Evolutionary conservation across 2,797 vertebrate species (phyloP), one percentile per base, ranked within the genome.

Genomic region (Microhierax caerulescens): DNA sequence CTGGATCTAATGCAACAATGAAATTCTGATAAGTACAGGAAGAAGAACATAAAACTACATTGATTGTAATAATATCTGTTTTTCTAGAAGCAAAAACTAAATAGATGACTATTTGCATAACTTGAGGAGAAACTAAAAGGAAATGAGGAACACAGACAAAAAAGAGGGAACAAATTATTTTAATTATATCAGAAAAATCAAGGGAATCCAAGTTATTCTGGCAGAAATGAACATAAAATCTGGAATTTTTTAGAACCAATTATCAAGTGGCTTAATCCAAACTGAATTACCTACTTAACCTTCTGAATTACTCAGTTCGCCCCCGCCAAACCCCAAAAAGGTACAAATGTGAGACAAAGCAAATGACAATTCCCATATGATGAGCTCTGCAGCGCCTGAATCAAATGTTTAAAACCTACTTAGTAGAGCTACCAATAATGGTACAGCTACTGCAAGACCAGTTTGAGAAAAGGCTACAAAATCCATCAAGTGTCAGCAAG

Each of bases 261-360:
- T 80, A 53, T 50, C 25, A 8, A 54, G 30, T 54, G 51, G 45
- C 11, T 80, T 72, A 63, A 73, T 11, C 3, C 16, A 56, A 82
- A 63, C 6, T 12, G 39, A 39, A 39, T 39, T 39, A 39, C 39
- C 14, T 39, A 39, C 39, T 39, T 39, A 39, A 39, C 25, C 43
- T 69, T 69, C 14, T 41, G 5, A 69, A 73, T 79, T 48, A 73
- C 28, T 90, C 59, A 2, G 5, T 41, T 47, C 15, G 4, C 9
- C 8, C 5, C 1, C 0, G 3, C 17, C 20, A 21, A 82, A 9
- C 8, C 6, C 13, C 12, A 22, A 28, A 41, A 41, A 67, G 5
- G 14, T 53, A 74, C 18, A 48, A 74, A 61, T 39, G 3, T 65
- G 15, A 25, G 37, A 64, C 15, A 65, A 84, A 59, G 24, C 8